A percentile compares a stretch with the other conserved stretches of the same genome.
Evolutionary conservation across 2,113 vertebrate species (phyloP).

Genomic region (Eudyptes chrysolophus): DNA sequence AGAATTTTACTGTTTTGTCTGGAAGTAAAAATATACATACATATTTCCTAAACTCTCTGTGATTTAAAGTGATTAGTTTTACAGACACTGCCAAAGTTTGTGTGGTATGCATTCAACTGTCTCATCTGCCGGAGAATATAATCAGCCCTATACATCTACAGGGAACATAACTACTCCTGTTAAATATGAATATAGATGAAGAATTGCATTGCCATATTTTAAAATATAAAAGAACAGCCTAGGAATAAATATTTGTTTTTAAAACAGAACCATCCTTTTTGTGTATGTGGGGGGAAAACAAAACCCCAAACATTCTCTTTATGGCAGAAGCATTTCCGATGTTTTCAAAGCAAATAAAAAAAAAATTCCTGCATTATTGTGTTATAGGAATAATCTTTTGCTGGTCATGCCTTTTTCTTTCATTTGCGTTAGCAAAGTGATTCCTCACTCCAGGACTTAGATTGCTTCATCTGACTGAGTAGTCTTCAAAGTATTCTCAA

Average conservation of each 20-base stretch:
- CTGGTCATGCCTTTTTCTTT: background rate
- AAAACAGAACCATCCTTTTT: background rate
- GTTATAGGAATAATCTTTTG: background rate
- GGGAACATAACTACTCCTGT: background rate
- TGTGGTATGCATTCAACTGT: background rate
- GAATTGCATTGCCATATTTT: background rate
- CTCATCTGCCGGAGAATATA: background rate
- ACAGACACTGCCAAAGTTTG: background rate
- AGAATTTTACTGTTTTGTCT: background rate
- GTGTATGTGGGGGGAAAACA: background rate
- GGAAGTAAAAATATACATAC: background rate
- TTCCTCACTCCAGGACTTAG: slow-evolving; percentile 13
- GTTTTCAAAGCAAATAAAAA: background rate
- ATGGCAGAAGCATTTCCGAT: background rate
- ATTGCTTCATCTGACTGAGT: background rate
- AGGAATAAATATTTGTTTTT: slow-evolving; percentile 22
- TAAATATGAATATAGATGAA: background rate
- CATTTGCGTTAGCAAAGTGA: slow-evolving; percentile 13
- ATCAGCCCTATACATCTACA: background rate
- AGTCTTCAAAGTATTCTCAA: background rate
- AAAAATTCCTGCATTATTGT: background rate
- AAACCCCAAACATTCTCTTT: background rate
- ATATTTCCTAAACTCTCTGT: background rate
- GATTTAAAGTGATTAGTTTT: background rate
- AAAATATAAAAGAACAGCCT: background rate